Percentiles rank a stretch among this genome's conserved stretches.
These are phyloP conservation scores for Nycteola revayana DNA, from an alignment of 2,888 invertebrate species.

Conservation along the genomic window DNA sequence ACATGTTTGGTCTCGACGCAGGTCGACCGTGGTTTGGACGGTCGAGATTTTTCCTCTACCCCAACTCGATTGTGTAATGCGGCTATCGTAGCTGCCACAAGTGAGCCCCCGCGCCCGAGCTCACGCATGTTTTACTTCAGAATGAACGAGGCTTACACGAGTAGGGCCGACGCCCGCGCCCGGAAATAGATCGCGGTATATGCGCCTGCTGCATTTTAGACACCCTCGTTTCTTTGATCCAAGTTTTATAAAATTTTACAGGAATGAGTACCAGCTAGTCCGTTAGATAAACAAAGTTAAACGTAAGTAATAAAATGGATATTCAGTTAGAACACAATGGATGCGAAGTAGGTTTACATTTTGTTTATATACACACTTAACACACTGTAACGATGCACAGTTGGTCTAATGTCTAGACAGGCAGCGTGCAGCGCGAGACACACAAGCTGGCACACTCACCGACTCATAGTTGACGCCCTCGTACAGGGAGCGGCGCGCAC, in stretches of 20 bases:
- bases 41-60: conserved; percentile 58
- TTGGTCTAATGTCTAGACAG: conserved; percentile 30
- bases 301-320: conserved; percentile 18
- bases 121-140: conserved; percentile 78
- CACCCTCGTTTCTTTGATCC: conserved; percentile 65
- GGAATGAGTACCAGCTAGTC: conserved; percentile 32
- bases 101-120: conserved; percentile 80
- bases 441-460: conserved; percentile 67
- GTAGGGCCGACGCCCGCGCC: conserved; percentile 73
- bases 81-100: conserved; percentile 83
- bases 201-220: conserved; percentile 69
- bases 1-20: conserved; percentile 50
- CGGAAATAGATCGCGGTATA: conserved; percentile 76
- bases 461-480: conserved; percentile 73
- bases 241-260: conserved; percentile 50
- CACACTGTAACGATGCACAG: conserved; percentile 43
- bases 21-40: conserved; percentile 55
- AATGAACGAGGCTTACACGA: conserved; percentile 71
- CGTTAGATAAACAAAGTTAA: conserved; percentile 27
- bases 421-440: conserved; percentile 51
- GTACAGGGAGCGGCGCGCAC: conserved; percentile 64
- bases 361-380: conserved; percentile 36
- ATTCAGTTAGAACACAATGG: conserved; percentile 27
- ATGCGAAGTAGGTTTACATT: conserved; percentile 27
- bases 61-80: conserved; percentile 69